These are phyloP conservation scores for Amphibalanus amphitrite DNA, from an alignment of 1,140 invertebrate species.

Conservation along the genomic window DNA sequence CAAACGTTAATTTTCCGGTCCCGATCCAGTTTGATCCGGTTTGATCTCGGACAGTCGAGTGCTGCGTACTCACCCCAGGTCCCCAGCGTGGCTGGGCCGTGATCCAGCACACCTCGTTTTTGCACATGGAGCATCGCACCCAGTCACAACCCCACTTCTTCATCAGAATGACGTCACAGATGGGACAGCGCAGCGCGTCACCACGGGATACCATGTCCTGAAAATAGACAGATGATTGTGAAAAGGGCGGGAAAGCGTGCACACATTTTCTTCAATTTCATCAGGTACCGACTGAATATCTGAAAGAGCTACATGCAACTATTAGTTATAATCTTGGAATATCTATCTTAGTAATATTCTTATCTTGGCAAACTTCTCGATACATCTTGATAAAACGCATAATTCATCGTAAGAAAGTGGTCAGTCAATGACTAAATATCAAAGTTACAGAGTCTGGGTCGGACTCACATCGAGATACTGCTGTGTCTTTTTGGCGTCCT, in stretches of 20 bases:
- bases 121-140: conserved; percentile 80
- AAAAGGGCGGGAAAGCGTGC: too few species aligned
- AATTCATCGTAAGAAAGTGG: background rate
- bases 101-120: conserved; percentile 89
- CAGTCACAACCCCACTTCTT: conserved; percentile 94
- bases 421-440: background rate
- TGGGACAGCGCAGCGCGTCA: conserved; percentile 70
- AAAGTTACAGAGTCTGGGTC: background rate
- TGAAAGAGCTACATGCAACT: background rate
- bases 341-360: background rate
- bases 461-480: background rate
- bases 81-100: conserved; percentile 76
- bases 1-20: too few species aligned
- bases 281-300: too few species aligned
- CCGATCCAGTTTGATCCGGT: background rate
- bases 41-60: background rate
- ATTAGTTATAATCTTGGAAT: background rate
- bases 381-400: background rate
- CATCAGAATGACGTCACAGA: conserved; percentile 63
- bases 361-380: background rate
- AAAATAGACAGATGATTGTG: too few species aligned
- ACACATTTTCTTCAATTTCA: too few species aligned
- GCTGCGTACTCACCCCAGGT: conserved; percentile 35
- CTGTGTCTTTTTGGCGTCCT: conserved; percentile 16
- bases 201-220: conserved; percentile 61